Conservation (phyloP, 2,113 vertebrate species). For the Acinonyx jubatus region DNA sequence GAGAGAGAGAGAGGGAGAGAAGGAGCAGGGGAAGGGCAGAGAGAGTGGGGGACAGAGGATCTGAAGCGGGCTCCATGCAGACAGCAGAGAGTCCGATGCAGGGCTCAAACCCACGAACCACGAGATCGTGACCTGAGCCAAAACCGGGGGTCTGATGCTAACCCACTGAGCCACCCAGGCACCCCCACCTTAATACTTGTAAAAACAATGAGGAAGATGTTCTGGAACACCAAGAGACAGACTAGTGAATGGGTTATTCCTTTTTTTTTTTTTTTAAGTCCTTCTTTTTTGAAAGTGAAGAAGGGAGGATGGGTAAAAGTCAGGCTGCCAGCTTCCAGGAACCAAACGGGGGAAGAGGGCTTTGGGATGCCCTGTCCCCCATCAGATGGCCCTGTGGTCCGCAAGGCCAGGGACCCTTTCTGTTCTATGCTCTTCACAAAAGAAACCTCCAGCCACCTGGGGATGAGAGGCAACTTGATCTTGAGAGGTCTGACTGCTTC, state of each 20-base stretch:
- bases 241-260: neutral
- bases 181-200: neutral
- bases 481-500: neutral
- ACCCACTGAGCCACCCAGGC: too few relatives aligned
- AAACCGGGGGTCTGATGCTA: too few relatives aligned
- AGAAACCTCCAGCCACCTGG: neutral
- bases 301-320: neutral
- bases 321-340: neutral
- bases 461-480: neutral
- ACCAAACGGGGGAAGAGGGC: neutral
- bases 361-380: neutral
- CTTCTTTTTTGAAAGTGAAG: too few relatives aligned
- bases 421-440: neutral
- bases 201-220: neutral
- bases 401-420: neutral
- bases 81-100: too few relatives aligned
- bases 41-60: too few relatives aligned
- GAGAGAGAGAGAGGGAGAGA: too few relatives aligned
- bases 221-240: neutral
- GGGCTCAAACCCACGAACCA: too few relatives aligned
- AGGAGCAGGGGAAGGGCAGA: too few relatives aligned
- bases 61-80: too few relatives aligned
- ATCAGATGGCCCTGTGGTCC: neutral
- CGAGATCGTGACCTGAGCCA: too few relatives aligned
- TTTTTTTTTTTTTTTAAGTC: neutral